Percentiles rank a stretch among this genome's conserved stretches.
phyloP scores from a whole-genome alignment of 2,888 invertebrate genomes.

The Dorcus parallelipipedus region DNA sequence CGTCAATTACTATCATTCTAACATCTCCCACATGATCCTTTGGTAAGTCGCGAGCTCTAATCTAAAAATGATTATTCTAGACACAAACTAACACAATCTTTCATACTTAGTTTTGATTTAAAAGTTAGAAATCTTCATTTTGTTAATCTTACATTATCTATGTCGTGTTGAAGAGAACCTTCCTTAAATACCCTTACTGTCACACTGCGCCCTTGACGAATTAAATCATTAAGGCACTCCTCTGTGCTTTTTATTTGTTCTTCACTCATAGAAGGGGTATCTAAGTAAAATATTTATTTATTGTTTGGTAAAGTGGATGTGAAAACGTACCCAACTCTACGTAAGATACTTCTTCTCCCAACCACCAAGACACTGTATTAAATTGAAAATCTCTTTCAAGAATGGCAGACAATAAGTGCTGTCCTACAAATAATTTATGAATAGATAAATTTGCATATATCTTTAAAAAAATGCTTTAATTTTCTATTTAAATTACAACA shows the following conservation, averaged over 20 bases:
- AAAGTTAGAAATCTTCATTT: background rate
- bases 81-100: background rate
- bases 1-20: constrained; percentile 72
- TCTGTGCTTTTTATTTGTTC: constrained; percentile 59
- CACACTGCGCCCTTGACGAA: constrained; percentile 62
- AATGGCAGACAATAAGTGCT: constrained; percentile 79
- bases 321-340: constrained; percentile 60
- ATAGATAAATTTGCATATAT: background rate
- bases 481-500: too few species aligned
- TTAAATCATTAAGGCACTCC: constrained; percentile 63
- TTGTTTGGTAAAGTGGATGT: background rate
- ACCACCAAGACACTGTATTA: constrained; percentile 78
- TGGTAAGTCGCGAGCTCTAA: constrained; percentile 70
- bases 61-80: constrained; percentile 43
- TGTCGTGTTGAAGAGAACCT: background rate
- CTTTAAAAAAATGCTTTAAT: background rate
- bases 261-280: constrained; percentile 52
- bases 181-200: constrained; percentile 59
- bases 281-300: constrained; percentile 27
- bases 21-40: constrained; percentile 75
- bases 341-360: constrained; percentile 70
- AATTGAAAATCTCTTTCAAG: constrained; percentile 66
- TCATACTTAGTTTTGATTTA: too few species aligned
- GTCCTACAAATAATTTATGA: constrained; percentile 52
- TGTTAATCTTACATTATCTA: background rate